Conservation (phyloP, 2,797 vertebrate genomes). For the Bradypodion pumilum region DNA sequence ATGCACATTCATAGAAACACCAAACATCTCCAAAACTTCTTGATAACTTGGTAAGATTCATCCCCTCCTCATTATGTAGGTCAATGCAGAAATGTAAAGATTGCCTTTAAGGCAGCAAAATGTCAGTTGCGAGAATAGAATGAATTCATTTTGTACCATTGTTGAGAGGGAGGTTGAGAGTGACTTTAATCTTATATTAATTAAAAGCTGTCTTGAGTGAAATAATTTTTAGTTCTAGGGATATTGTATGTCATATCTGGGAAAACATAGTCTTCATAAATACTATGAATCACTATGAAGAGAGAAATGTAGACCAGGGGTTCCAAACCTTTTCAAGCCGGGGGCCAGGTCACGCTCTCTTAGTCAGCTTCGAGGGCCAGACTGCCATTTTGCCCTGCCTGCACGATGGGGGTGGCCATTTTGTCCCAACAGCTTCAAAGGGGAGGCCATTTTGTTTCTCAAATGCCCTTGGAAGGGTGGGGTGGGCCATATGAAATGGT, state of each 20-base stretch:
- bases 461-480: too few relatives aligned
- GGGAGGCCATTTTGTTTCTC: too few relatives aligned
- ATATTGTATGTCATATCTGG: background rate
- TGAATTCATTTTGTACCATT: fast-evolving
- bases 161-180: background rate
- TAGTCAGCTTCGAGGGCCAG: too few relatives aligned
- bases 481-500: too few relatives aligned
- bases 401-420: too few relatives aligned
- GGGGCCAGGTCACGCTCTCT: too few relatives aligned
- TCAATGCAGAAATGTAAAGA: background rate
- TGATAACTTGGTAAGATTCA: background rate
- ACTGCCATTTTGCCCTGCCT: too few relatives aligned
- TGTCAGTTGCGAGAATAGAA: background rate
- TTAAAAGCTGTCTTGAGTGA: background rate
- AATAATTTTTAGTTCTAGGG: fast-evolving
- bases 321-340: too few relatives aligned
- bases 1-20: background rate
- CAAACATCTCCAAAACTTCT: background rate
- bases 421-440: too few relatives aligned
- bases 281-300: too few relatives aligned
- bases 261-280: background rate
- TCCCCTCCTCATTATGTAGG: too few relatives aligned
- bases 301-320: background rate
- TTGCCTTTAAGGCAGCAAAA: background rate
- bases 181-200: background rate